Evolutionary conservation across 2,797 vertebrate genomes (phyloP).

Genomic region (Macroramphosus scolopax): DNA sequence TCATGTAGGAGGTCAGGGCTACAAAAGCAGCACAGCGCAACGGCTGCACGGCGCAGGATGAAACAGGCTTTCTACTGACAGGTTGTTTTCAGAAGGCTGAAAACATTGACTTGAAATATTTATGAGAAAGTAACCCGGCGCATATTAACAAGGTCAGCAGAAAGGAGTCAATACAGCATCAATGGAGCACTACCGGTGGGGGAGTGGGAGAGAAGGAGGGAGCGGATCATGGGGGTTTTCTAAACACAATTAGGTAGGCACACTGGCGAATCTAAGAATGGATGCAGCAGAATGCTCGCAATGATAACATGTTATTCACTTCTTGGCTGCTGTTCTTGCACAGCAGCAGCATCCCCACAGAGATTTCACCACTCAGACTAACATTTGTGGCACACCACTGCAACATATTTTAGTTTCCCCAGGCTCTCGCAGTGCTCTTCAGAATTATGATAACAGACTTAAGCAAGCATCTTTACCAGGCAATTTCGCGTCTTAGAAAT

Average conservation of each 20-base stretch:
- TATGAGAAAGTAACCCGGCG: conserved; percentile 74
- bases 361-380: conserved; percentile 34
- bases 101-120: conserved; percentile 79
- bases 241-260: conserved; percentile 58
- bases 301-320: conserved; percentile 38
- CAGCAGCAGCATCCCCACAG: conserved; percentile 33
- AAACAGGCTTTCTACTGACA: conserved; percentile 71
- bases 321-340: conserved; percentile 31
- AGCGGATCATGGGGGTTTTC: conserved; percentile 34
- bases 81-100: conserved; percentile 75
- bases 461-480: conserved; percentile 22
- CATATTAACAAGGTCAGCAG: conserved; percentile 77
- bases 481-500: conserved; percentile 16
- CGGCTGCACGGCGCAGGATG: conserved; percentile 44
- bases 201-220: conserved; percentile 29
- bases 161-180: conserved; percentile 61
- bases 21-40: conserved; percentile 59
- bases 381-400: conserved; percentile 41
- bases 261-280: conserved; percentile 52
- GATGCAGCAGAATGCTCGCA: conserved; percentile 32
- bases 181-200: conserved; percentile 49
- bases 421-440: conserved; percentile 14
- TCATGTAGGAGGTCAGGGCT: conserved; percentile 72
- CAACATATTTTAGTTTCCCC: conserved; percentile 33
- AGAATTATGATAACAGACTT: conserved; percentile 6